A percentile compares a stretch with the other conserved stretches of the same genome.
Evolutionary conservation across 2,888 invertebrate species (phyloP).

Genomic region (Anoncus sp.): DNA sequence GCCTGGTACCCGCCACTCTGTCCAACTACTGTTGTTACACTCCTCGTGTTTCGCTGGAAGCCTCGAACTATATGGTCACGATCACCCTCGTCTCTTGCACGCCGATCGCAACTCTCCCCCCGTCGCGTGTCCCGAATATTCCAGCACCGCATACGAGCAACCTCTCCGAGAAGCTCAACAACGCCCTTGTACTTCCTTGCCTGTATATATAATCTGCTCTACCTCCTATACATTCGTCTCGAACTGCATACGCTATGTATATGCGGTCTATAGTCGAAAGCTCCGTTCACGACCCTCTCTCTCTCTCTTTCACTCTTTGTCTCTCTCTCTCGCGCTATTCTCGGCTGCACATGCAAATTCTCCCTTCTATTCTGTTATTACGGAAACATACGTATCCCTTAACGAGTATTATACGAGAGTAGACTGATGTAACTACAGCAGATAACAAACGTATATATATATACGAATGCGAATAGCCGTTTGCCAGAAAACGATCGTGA

Average conservation of each 20-base stretch:
- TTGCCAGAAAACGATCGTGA: constrained; percentile 19
- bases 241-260: neutral
- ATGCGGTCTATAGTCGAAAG: neutral
- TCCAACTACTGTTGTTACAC: neutral
- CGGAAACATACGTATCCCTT: constrained; percentile 37
- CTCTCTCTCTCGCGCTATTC: constrained; percentile 18
- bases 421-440: constrained; percentile 25
- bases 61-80: constrained; percentile 11
- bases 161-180: constrained; percentile 42
- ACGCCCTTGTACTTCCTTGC: constrained; percentile 25
- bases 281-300: constrained; percentile 3
- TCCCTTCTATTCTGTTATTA: constrained; percentile 40
- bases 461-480: neutral
- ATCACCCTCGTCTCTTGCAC: constrained; percentile 30
- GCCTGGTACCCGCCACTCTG: constrained; percentile 21
- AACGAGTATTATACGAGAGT: constrained; percentile 30
- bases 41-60: neutral
- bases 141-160: constrained; percentile 14
- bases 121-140: constrained; percentile 45
- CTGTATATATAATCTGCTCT: constrained; percentile 26
- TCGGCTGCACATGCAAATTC: constrained; percentile 28
- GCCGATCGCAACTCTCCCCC: constrained; percentile 1
- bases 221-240: constrained; percentile 9
- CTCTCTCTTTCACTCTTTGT: too few species aligned
- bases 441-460: constrained; percentile 27